These are phyloP conservation scores for Eilema griseolum DNA, from an alignment of 2,888 invertebrate genomes.

Conservation along the genomic window DNA sequence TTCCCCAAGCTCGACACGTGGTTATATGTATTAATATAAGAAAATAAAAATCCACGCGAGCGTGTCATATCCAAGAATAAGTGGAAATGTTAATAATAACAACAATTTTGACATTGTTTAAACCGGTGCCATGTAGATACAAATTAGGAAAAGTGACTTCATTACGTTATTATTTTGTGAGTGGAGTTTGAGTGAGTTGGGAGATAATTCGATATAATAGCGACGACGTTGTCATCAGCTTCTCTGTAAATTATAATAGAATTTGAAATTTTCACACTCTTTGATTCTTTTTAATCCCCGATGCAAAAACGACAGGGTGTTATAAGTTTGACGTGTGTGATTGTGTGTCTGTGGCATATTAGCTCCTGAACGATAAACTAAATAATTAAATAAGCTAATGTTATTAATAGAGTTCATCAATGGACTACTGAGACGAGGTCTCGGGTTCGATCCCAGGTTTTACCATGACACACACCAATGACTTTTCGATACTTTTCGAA, in stretches of 20 bases:
- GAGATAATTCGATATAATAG: not conserved
- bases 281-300: not conserved
- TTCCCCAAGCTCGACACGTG: conserved; percentile 25
- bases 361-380: too few relatives aligned
- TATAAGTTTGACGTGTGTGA: too few relatives aligned
- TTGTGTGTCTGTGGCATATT: too few relatives aligned
- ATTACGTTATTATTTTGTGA: not conserved
- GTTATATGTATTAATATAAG: conserved; percentile 37
- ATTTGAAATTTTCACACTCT: not conserved
- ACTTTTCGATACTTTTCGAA: too few relatives aligned
- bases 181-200: not conserved
- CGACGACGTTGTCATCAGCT: not conserved
- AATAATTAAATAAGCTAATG: too few relatives aligned
- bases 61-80: conserved; percentile 27
- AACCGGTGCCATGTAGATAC: not conserved
- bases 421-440: too few relatives aligned
- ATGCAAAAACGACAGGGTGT: too few relatives aligned
- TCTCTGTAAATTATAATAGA: not conserved
- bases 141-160: not conserved
- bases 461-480: too few relatives aligned
- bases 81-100: conserved; percentile 24
- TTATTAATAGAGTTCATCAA: too few relatives aligned
- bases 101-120: conserved; percentile 28
- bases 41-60: conserved; percentile 26
- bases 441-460: too few relatives aligned